Evolutionary conservation across 2,888 invertebrate genomes (phyloP).

Genomic region (Oegoconia quadripuncta): DNA sequence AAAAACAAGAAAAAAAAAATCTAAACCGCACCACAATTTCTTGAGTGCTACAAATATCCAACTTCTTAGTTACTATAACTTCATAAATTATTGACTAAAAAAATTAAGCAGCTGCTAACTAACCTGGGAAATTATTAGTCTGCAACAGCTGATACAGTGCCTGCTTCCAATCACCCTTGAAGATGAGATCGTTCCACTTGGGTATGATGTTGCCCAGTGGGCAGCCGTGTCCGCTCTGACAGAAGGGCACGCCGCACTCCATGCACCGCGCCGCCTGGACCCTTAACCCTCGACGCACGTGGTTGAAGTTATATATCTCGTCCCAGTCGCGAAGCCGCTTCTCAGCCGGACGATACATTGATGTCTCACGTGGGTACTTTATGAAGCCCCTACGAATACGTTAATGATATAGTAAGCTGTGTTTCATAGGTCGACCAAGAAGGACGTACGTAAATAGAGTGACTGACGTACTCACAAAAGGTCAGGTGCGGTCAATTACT

Average conservation of each 20-base stretch:
- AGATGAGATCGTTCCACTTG: conserved; percentile 99
- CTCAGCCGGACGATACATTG: conserved; percentile 90
- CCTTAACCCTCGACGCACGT: conserved; percentile 92
- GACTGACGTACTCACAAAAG: too few species aligned
- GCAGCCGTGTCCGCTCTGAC: conserved; percentile 90
- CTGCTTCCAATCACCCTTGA: conserved; percentile 95
- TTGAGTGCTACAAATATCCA: too few species aligned
- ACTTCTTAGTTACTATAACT: too few species aligned
- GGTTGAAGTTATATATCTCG: conserved; percentile 94
- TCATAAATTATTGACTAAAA: too few species aligned
- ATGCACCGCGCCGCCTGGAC: conserved; percentile 97
- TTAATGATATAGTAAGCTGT: not conserved
- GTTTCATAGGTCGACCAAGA: too few species aligned
- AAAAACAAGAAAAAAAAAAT: too few species aligned
- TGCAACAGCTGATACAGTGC: conserved; percentile 95
- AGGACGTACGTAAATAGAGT: too few species aligned
- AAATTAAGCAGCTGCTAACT: conserved; percentile 80
- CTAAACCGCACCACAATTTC: too few species aligned
- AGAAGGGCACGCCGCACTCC: conserved; percentile 99
- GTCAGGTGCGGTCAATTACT: too few species aligned
- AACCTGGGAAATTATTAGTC: conserved; percentile 98
- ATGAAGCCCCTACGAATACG: conserved; percentile 88
- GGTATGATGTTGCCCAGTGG: conserved; percentile 99
- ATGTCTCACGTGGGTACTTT: conserved; percentile 94
- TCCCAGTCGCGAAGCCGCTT: conserved; percentile 96